Conservation (phyloP, 2,113 vertebrate genomes). For the Periophthalmodon schlosseri region DNA sequence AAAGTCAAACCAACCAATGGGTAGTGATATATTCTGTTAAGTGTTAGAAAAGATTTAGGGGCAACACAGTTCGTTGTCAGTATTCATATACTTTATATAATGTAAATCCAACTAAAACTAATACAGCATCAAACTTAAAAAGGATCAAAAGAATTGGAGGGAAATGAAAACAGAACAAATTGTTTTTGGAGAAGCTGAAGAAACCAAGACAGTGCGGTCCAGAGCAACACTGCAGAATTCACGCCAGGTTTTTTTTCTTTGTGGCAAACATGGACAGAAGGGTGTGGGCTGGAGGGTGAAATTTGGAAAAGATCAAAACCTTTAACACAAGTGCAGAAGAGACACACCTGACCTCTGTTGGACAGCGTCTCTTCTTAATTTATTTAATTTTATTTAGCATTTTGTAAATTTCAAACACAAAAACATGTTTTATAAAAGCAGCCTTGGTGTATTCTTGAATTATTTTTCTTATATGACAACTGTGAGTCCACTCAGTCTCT, state of each 20-base stretch:
- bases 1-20: neutral
- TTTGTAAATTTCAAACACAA: constrained; percentile 70
- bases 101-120: constrained; percentile 83
- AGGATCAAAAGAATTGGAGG: constrained; percentile 48
- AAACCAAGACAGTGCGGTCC: constrained; percentile 39
- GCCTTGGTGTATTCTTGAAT: constrained; percentile 55
- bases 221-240: constrained; percentile 24
- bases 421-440: constrained; percentile 72
- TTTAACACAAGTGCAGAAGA: constrained; percentile 49
- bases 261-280: constrained; percentile 17
- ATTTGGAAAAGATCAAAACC: constrained; percentile 1
- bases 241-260: constrained; percentile 7
- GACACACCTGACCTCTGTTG: constrained; percentile 56
- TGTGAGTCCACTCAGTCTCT: constrained; percentile 63
- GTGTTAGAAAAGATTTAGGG: constrained; percentile 57
- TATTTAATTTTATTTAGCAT: constrained; percentile 48
- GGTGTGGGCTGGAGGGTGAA: constrained; percentile 1
- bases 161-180: constrained; percentile 43
- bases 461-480: constrained; percentile 56
- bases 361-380: constrained; percentile 54
- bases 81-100: constrained; percentile 81
- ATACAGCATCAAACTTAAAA: constrained; percentile 82
- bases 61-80: constrained; percentile 72
- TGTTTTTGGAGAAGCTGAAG: constrained; percentile 49
- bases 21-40: neutral